Conservation (phyloP, 2,113 vertebrate genomes). For the Pholis gunnellus region DNA sequence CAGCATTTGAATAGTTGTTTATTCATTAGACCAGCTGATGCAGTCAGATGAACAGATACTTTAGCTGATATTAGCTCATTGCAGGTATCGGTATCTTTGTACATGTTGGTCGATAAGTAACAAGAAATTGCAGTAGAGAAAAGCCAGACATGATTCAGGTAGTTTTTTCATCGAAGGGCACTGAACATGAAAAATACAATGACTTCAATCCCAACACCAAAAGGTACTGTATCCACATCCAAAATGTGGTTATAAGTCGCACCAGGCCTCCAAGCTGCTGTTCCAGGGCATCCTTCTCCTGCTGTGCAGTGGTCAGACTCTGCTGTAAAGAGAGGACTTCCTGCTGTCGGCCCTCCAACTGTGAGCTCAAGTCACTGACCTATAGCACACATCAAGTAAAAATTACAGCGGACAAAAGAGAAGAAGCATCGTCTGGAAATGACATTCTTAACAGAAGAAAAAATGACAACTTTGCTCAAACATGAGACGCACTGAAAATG, state of each 20-base stretch:
- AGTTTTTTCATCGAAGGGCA: neutral
- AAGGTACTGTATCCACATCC: neutral
- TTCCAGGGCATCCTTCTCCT: slow-evolving; percentile 88
- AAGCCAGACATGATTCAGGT: neutral
- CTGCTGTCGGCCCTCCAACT: slow-evolving; percentile 87
- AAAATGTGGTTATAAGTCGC: slow-evolving; percentile 69
- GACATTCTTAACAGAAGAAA: neutral
- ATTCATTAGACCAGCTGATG: neutral
- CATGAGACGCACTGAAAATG: neutral
- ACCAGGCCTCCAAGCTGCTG: slow-evolving; percentile 90
- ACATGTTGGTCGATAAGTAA: neutral
- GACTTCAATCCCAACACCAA: neutral
- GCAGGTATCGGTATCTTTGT: neutral
- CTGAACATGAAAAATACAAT: slow-evolving; percentile 7
- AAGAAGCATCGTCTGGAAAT: slow-evolving; percentile 12
- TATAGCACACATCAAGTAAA: slow-evolving; percentile 65
- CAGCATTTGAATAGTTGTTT: neutral
- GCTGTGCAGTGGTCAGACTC: slow-evolving; percentile 85
- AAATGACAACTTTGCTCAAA: neutral
- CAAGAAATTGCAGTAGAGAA: slow-evolving; percentile 1
- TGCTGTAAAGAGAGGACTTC: slow-evolving; percentile 86
- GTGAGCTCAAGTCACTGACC: slow-evolving; percentile 87
- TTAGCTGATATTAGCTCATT: neutral
- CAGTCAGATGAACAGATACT: too few relatives aligned
- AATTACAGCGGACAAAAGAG: slow-evolving; percentile 39